Base-by-base conservation (phyloP, 1,140 invertebrate genomes). In the Olivierus martensii region DNA sequence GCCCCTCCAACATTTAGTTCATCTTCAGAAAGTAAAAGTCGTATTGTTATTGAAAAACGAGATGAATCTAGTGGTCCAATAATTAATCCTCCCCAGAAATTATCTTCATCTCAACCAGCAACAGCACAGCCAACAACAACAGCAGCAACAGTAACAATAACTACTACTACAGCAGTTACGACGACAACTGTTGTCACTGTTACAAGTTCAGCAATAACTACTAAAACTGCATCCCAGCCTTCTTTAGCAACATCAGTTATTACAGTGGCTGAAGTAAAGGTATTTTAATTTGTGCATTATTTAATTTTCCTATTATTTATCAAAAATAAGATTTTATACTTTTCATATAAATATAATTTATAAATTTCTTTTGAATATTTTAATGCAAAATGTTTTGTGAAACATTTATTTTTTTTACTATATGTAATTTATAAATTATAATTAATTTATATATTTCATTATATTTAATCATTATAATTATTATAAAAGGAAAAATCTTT, bases 31-130 rank as follows among this genome's bases (percentile, higher is more conserved):
- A 75, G 75, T 21, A 85, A 84, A 66, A 88, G 83, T 62, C 79
- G 80, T 41, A 91, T 91, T 57, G 73, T 84, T 5, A 81, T 90
- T 34, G 87, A 90, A 67, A 79, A 81, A 60, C 75, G 83, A 21
- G 79, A 87, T 59, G 80, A 83, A 58, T 76, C 83, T 19, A 71
- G 79, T 19, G 63, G 62, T 61, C 76, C 80, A 34, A 59, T 51
- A 17, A 43, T 53, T 42, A 59, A 15, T 41, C 39, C 39, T 41
- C 14, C 14, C 12, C 51, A 11, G 46, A 37, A 47, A 44, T 43
- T 28, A 15, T 22, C 47, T 15, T 42, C 36, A 17, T 42, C 47
- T 9, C 55, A 49, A 35, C 42, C 47, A 21, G 14, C 46, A 14
- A 2, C 44, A 34, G 3, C 43, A 50, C 34, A 34, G 10, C 14